phyloP scores from a whole-genome alignment of 2,888 invertebrate species.

The Meghimatium bilineatum region DNA sequence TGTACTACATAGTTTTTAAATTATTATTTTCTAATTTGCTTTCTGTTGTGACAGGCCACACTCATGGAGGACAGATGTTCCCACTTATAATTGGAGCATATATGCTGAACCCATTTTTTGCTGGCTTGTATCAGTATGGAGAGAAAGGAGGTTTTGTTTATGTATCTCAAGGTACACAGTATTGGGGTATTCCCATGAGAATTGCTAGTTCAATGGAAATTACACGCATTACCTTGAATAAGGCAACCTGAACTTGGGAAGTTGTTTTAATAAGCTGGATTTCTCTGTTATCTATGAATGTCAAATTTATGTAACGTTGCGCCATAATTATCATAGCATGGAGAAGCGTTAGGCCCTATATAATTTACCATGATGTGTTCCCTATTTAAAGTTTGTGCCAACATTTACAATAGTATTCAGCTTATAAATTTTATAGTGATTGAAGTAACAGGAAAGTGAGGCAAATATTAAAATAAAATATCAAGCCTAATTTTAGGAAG shows the following conservation, averaged over 20 bases:
- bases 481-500: too few species aligned
- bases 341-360: too few species aligned
- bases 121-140: constrained; percentile 68
- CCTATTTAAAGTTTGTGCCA: too few species aligned
- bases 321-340: not conserved
- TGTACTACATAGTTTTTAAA: too few species aligned
- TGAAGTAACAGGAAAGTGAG: too few species aligned
- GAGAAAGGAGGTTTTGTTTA: constrained; percentile 61
- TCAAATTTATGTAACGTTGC: not conserved
- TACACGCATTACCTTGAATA: constrained; percentile 65
- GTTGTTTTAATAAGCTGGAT: not conserved
- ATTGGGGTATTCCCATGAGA: constrained; percentile 77
- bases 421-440: too few species aligned
- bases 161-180: constrained; percentile 75
- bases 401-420: too few species aligned
- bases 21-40: not conserved
- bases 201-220: constrained; percentile 76
- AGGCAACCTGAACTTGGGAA: not conserved
- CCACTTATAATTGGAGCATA: constrained; percentile 67
- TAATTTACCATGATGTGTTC: too few species aligned
- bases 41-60: constrained; percentile 66
- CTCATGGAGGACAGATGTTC: constrained; percentile 74
- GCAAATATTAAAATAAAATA: too few species aligned
- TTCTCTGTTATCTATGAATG: not conserved
- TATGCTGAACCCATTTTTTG: constrained; percentile 68